Percentiles rank a stretch among this genome's conserved stretches.
Conservation (phyloP, 2,888 invertebrate genomes). For the Timema podura region DNA sequence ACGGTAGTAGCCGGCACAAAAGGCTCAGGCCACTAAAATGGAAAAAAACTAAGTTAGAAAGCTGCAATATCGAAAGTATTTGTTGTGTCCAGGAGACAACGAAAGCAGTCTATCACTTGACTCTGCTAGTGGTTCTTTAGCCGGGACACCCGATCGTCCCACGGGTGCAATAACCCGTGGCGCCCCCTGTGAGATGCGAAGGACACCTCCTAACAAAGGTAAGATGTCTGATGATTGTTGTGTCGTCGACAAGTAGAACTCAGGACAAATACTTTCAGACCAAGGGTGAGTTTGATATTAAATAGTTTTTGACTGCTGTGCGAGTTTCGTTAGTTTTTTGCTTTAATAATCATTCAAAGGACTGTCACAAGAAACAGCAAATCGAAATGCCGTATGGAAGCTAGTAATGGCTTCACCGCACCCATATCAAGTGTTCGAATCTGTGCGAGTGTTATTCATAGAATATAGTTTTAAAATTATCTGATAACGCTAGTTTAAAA, state of each 20-base stretch:
- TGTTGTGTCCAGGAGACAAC: background rate
- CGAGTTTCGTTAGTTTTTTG: background rate
- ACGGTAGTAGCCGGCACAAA: too few species aligned
- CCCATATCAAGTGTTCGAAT: too few species aligned
- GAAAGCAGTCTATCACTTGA: slow-evolving; percentile 12
- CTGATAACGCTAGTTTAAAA: too few species aligned
- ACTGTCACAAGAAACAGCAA: too few species aligned
- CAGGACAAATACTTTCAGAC: background rate
- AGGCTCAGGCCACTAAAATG: too few species aligned
- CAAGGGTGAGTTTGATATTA: background rate
- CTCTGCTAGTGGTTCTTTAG: background rate
- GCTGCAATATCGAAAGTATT: too few species aligned
- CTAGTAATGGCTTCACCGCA: too few species aligned
- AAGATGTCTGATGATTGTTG: slow-evolving; percentile 35
- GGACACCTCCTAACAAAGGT: slow-evolving; percentile 56
- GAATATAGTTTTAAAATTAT: too few species aligned
- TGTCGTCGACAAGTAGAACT: background rate
- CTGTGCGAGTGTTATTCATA: too few species aligned
- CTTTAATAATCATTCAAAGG: too few species aligned
- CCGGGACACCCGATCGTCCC: background rate
- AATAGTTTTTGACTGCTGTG: background rate
- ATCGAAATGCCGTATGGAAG: too few species aligned
- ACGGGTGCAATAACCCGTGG: slow-evolving; percentile 23
- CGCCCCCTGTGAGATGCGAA: slow-evolving; percentile 53
- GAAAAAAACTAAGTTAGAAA: too few species aligned